Evolutionary conservation across 2,888 invertebrate species (phyloP).

Genomic region (Ennomos quercinarius): DNA sequence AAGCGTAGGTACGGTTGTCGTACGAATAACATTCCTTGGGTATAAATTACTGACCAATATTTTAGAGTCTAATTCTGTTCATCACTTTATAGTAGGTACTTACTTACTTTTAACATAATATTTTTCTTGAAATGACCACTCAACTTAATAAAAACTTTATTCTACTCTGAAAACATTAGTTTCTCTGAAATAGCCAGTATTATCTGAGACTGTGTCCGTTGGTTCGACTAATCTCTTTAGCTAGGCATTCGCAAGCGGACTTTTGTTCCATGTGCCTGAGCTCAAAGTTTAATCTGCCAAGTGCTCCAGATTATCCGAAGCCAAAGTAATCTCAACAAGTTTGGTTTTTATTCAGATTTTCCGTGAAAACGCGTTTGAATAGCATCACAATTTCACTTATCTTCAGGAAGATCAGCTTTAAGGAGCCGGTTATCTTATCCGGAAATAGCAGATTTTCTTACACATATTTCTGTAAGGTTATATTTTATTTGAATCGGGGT

Average conservation of each 20-base stretch:
- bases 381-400: constrained; percentile 16
- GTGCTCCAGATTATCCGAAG: constrained; percentile 26
- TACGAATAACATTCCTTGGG: too few species aligned
- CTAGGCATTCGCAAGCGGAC: constrained; percentile 24
- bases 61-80: too few species aligned
- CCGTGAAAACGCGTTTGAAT: constrained; percentile 10
- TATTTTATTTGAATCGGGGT: constrained; percentile 38
- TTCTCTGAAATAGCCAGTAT: constrained; percentile 4
- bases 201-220: constrained; percentile 11
- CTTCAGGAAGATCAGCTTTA: constrained; percentile 21
- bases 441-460: constrained; percentile 25
- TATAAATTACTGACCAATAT: too few species aligned
- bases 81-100: too few species aligned
- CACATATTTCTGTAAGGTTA: constrained; percentile 13
- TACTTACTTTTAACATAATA: not conserved
- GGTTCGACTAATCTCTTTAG: constrained; percentile 25
- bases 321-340: constrained; percentile 27
- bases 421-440: constrained; percentile 26
- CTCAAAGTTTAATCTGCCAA: constrained; percentile 33
- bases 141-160: constrained; percentile 11
- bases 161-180: constrained; percentile 7
- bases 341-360: constrained; percentile 20
- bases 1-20: too few species aligned
- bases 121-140: constrained; percentile 6
- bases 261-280: constrained; percentile 29